These are phyloP conservation scores for Pollenia amentaria DNA, from an alignment of 2,888 invertebrate genomes.

Conservation along the genomic window DNA sequence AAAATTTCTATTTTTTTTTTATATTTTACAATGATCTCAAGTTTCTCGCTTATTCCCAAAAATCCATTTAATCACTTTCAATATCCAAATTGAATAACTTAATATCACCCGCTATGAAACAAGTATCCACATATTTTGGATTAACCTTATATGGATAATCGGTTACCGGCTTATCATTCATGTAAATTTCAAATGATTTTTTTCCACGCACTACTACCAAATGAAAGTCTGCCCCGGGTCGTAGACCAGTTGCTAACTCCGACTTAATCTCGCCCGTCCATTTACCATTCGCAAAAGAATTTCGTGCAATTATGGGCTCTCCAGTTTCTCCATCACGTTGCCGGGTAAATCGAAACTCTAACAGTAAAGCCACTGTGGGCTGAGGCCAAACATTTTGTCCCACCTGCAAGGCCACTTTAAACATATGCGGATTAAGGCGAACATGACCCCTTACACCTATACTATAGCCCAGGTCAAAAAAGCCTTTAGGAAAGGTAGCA, in stretches of 20 bases:
- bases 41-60: no score
- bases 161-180: constrained; percentile 87
- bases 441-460: constrained; percentile 87
- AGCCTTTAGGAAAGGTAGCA: constrained; percentile 75
- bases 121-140: constrained; percentile 86
- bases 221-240: constrained; percentile 80
- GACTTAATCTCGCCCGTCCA: constrained; percentile 79
- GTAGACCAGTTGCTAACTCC: constrained; percentile 77
- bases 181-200: constrained; percentile 78
- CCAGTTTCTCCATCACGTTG: constrained; percentile 75
- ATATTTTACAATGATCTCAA: background rate
- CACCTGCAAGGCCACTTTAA: constrained; percentile 89
- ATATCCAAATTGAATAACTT: constrained; percentile 84
- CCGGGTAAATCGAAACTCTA: constrained; percentile 88
- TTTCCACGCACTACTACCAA: constrained; percentile 77
- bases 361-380: constrained; percentile 89
- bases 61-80: constrained; percentile 34
- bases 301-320: constrained; percentile 88
- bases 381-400: constrained; percentile 88
- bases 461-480: constrained; percentile 85
- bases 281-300: constrained; percentile 86
- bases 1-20: background rate
- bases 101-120: constrained; percentile 90
- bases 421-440: constrained; percentile 89
- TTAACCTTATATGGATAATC: constrained; percentile 87